A percentile compares a stretch with the other conserved stretches of the same genome.
These are phyloP conservation scores for Cheirogaleus medius DNA, from an alignment of 2,113 vertebrate genomes.

Conservation along the genomic window DNA sequence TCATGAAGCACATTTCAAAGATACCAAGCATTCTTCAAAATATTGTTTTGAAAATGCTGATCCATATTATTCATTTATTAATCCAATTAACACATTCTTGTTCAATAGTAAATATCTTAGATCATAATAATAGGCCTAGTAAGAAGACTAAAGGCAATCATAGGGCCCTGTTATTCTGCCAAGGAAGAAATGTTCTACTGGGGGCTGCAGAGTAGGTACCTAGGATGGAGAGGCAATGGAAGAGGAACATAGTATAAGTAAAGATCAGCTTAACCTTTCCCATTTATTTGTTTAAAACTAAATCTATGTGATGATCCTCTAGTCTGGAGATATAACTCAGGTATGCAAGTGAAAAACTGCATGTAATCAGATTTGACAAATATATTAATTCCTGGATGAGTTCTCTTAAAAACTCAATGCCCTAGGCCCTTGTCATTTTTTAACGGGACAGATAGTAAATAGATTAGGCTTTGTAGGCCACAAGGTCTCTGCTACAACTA, in stretches of 20 bases:
- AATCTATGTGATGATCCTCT: not conserved
- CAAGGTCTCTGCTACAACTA: not conserved
- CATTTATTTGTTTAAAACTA: not conserved
- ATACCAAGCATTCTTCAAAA: not conserved
- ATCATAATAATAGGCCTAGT: not conserved
- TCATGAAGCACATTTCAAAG: not conserved
- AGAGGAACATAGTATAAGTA: not conserved
- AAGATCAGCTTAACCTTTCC: not conserved
- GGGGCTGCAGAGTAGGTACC: not conserved
- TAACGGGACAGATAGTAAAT: not conserved
- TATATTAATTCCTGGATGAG: not conserved
- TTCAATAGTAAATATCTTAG: not conserved
- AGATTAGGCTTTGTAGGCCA: not conserved
- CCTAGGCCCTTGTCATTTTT: not conserved
- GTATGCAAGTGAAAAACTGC: not conserved
- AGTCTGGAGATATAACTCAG: not conserved
- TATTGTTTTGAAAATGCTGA: not conserved
- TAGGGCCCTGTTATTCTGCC: not conserved
- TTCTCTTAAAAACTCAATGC: slow-evolving; percentile 4
- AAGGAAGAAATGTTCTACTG: not conserved
- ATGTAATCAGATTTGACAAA: not conserved
- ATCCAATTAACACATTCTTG: not conserved
- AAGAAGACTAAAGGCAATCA: not conserved
- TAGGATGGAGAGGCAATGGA: not conserved
- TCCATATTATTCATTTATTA: not conserved